Percentiles rank a stretch among this genome's conserved stretches.
These are phyloP conservation scores for Microcaecilia unicolor DNA, from an alignment of 2,797 vertebrate species.

Conservation along the genomic window DNA sequence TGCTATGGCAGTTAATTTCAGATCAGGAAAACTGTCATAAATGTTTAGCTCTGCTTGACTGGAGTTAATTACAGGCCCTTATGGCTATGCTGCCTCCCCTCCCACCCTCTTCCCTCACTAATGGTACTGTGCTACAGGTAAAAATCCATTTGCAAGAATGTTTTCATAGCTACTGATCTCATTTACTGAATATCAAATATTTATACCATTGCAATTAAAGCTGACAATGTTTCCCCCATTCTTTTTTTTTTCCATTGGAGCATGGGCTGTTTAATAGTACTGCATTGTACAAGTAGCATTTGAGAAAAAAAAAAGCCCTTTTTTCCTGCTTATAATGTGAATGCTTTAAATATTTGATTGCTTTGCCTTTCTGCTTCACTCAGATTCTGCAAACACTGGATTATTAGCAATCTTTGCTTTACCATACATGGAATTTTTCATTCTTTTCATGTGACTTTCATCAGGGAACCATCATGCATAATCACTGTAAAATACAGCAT, in stretches of 20 bases:
- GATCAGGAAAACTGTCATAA: slow-evolving; percentile 94
- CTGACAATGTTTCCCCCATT: slow-evolving; percentile 51
- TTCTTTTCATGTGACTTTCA: too few species aligned
- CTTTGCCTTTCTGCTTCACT: slow-evolving; percentile 38
- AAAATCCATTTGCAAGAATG: slow-evolving; percentile 86
- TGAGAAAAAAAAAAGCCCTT: slow-evolving; percentile 45
- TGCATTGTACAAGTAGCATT: slow-evolving; percentile 41
- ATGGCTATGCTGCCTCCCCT: slow-evolving; percentile 71
- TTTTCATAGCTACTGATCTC: slow-evolving; percentile 83
- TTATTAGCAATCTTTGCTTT: slow-evolving; percentile 27
- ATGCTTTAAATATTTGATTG: slow-evolving; percentile 47
- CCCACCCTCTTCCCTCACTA: too few species aligned
- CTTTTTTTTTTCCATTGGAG: slow-evolving; percentile 17
- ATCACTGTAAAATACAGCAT: too few species aligned
- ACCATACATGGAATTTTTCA: too few species aligned
- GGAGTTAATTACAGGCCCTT: slow-evolving; percentile 93
- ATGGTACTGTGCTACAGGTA: slow-evolving; percentile 90
- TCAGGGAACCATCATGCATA: too few species aligned
- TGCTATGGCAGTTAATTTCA: slow-evolving; percentile 92
- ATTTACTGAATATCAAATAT: slow-evolving; percentile 92
- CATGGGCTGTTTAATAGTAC: slow-evolving; percentile 40
- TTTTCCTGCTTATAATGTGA: slow-evolving; percentile 30
- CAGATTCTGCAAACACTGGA: slow-evolving; percentile 21
- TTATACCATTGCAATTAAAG: slow-evolving; percentile 80
- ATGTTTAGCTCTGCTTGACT: slow-evolving; percentile 93